Evolutionary conservation across 2,113 vertebrate species (phyloP).

Genomic region (Phrynocephalus versicolor): DNA sequence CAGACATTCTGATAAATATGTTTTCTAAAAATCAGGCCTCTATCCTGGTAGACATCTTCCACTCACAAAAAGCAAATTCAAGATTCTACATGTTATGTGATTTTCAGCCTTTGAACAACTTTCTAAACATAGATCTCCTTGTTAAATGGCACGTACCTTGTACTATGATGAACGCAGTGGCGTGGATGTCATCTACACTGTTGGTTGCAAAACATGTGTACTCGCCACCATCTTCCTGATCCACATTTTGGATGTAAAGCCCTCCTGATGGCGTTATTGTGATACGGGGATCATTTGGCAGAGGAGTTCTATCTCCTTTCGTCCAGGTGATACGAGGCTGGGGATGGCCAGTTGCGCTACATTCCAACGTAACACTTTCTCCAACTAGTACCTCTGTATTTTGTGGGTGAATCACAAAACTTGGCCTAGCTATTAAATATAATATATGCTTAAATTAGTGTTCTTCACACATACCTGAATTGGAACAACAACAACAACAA

Average conservation of each 20-base stretch:
- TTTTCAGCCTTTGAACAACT: not conserved
- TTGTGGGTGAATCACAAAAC: constrained; percentile 97
- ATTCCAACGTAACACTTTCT: constrained; percentile 95
- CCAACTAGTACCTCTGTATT: constrained; percentile 97
- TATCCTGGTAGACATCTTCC: not conserved
- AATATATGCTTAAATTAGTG: not conserved
- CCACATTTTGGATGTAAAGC: constrained; percentile 91
- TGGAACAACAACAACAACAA: not conserved
- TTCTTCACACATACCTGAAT: not conserved
- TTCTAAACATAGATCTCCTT: not conserved
- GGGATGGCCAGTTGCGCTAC: constrained; percentile 93
- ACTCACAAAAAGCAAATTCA: not conserved
- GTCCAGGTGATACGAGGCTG: constrained; percentile 92
- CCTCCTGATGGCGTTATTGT: constrained; percentile 91
- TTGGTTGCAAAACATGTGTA: constrained; percentile 95
- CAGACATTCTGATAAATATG: too few relatives aligned
- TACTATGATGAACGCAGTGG: constrained; percentile 90
- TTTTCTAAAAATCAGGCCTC: too few relatives aligned
- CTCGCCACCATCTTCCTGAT: constrained; percentile 87
- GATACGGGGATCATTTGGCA: constrained; percentile 88
- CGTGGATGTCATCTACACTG: constrained; percentile 89
- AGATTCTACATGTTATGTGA: not conserved
- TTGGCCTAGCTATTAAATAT: constrained; percentile 83
- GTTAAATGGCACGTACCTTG: constrained; percentile 80
- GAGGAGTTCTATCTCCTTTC: constrained; percentile 84